Conservation (phyloP, 2,888 invertebrate species). For the Drosophila buzzatii region DNA sequence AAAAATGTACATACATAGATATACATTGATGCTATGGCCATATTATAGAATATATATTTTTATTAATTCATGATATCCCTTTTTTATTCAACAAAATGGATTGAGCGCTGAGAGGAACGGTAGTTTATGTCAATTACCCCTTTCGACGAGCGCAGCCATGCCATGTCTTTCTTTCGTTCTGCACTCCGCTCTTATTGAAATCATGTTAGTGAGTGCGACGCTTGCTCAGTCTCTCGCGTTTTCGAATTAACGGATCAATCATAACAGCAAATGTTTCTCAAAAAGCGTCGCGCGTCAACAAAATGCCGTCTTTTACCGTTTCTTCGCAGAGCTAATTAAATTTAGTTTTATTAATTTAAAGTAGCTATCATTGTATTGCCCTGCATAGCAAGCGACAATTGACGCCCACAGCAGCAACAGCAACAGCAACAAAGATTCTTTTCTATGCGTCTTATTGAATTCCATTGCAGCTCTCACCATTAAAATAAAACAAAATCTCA, state of each 20-base stretch:
- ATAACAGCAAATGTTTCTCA: constrained; percentile 69
- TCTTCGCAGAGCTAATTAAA: constrained; percentile 28
- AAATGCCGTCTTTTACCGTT: constrained; percentile 74
- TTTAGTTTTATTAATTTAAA: constrained; percentile 45
- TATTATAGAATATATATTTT: not conserved
- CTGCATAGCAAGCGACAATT: constrained; percentile 18
- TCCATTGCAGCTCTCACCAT: constrained; percentile 62
- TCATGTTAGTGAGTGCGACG: constrained; percentile 18
- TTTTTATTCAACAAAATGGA: not conserved
- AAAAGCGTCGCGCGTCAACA: constrained; percentile 56
- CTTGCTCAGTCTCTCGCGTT: constrained; percentile 33
- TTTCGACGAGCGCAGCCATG: constrained; percentile 7
- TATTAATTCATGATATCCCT: not conserved
- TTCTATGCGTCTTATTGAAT: constrained; percentile 29
- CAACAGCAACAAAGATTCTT: constrained; percentile 6
- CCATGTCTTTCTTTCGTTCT: constrained; percentile 3
- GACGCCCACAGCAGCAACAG: constrained; percentile 39
- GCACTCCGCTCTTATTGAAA: constrained; percentile 9
- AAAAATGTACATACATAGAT: not conserved
- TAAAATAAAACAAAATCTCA: constrained; percentile 40
- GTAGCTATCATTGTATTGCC: constrained; percentile 4
- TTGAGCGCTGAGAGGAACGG: not conserved
- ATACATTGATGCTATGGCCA: not conserved
- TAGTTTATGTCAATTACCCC: not conserved
- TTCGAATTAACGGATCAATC: constrained; percentile 75